Evolutionary conservation across 2,113 vertebrate genomes (phyloP).

Genomic region (Sitta europaea): DNA sequence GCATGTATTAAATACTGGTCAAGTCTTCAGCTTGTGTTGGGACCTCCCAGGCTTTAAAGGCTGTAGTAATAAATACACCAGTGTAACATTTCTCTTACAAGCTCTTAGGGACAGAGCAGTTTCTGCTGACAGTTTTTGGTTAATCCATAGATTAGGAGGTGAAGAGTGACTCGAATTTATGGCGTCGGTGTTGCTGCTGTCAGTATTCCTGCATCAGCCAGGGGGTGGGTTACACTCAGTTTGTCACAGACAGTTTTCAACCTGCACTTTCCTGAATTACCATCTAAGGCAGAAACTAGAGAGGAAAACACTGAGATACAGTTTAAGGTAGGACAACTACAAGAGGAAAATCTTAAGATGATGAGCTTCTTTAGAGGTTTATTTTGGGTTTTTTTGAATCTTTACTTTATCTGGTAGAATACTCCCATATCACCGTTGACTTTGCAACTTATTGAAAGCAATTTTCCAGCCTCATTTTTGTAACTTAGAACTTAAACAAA

Average conservation of each 20-base stretch:
- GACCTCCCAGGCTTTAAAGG: not conserved
- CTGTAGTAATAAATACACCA: not conserved
- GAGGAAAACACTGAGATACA: not conserved
- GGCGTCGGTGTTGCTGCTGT: not conserved
- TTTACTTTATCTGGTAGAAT: not conserved
- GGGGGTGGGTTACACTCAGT: slow-evolving; percentile 35
- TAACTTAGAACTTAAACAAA: not conserved
- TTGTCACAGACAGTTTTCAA: not conserved
- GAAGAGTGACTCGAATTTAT: slow-evolving; percentile 20
- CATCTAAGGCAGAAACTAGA: not conserved
- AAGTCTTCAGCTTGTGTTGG: not conserved
- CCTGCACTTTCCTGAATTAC: not conserved
- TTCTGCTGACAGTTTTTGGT: slow-evolving; percentile 12
- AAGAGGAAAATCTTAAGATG: not conserved
- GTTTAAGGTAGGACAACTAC: not conserved
- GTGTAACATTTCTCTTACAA: not conserved
- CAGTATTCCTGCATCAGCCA: slow-evolving; percentile 41
- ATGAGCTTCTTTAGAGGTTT: not conserved
- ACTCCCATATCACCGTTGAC: not conserved
- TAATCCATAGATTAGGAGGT: not conserved
- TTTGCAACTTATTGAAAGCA: not conserved
- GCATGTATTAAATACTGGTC: not conserved
- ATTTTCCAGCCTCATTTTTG: not conserved
- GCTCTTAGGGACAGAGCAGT: not conserved
- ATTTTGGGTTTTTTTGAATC: not conserved